Conservation (phyloP, 2,113 vertebrate species). For the Gopherus evgoodei region DNA sequence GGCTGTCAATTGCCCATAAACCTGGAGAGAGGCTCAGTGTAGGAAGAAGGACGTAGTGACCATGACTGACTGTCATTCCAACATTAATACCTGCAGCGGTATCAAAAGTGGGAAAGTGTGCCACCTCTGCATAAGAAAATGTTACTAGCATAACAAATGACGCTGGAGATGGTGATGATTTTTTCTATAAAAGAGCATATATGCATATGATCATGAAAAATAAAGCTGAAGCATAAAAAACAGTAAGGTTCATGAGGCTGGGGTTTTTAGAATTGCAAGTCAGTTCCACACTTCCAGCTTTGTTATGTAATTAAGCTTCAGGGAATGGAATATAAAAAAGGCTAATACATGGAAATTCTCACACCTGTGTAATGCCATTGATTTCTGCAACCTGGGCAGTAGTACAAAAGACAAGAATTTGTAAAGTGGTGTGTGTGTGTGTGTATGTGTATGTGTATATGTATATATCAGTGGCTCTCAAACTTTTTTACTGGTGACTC, state of each 20-base stretch:
- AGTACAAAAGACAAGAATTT: neutral
- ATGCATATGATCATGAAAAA: rapidly evolving
- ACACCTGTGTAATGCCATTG: neutral
- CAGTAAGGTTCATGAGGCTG: neutral
- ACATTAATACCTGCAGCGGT: neutral
- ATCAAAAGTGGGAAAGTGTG: neutral
- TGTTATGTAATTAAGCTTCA: rapidly evolving
- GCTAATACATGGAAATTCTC: rapidly evolving
- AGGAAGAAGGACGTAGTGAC: neutral
- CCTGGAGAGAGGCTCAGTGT: neutral
- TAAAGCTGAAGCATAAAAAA: neutral
- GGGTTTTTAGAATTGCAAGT: neutral
- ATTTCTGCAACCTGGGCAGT: neutral
- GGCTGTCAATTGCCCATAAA: neutral
- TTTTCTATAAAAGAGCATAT: neutral
- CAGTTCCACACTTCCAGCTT: neutral
- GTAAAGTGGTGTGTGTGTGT: neutral
- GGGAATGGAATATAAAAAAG: neutral
- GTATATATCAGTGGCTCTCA: too few species aligned
- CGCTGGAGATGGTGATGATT: neutral
- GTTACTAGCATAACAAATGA: neutral
- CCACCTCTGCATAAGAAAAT: neutral
- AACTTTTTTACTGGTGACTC: too few species aligned
- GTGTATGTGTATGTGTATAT: neutral
- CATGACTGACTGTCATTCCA: neutral